Evolutionary conservation across 2,797 vertebrate species (phyloP).

Genomic region (Acomys russatus): DNA sequence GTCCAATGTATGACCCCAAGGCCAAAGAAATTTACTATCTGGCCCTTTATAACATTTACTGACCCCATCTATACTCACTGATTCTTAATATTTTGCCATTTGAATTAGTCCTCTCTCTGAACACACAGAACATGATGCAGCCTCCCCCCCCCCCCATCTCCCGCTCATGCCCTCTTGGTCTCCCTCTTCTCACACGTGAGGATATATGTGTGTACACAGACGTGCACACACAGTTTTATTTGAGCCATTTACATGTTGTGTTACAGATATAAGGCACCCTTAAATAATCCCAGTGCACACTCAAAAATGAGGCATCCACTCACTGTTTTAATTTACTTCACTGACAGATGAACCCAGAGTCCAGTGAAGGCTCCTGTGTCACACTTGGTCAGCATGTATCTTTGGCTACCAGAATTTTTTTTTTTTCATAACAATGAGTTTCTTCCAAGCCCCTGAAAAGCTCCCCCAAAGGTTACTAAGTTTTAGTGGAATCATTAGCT

Average conservation of each 20-base stretch:
- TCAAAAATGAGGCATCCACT: constrained; percentile 8
- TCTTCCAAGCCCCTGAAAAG: constrained; percentile 26
- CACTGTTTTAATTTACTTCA: background rate
- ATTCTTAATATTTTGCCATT: background rate
- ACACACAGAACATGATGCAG: background rate
- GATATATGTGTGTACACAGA: too few relatives aligned
- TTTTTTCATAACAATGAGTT: background rate
- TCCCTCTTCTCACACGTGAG: background rate
- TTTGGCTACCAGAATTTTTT: background rate
- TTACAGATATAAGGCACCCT: background rate
- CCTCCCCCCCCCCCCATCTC: background rate
- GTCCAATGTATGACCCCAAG: background rate
- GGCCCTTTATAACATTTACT: background rate
- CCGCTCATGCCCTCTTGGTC: background rate
- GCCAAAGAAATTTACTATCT: background rate
- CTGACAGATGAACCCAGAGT: background rate
- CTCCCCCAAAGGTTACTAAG: background rate
- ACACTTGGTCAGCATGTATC: background rate
- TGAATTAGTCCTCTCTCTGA: background rate
- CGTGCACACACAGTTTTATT: background rate
- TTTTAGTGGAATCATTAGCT: background rate
- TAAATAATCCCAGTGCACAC: constrained; percentile 3
- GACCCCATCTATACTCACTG: background rate
- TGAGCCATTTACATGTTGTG: constrained; percentile 26
- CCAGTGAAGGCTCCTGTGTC: background rate